Evolutionary conservation across 1,140 invertebrate genomes (phyloP).

Genomic region (Brachionus koreanus): DNA sequence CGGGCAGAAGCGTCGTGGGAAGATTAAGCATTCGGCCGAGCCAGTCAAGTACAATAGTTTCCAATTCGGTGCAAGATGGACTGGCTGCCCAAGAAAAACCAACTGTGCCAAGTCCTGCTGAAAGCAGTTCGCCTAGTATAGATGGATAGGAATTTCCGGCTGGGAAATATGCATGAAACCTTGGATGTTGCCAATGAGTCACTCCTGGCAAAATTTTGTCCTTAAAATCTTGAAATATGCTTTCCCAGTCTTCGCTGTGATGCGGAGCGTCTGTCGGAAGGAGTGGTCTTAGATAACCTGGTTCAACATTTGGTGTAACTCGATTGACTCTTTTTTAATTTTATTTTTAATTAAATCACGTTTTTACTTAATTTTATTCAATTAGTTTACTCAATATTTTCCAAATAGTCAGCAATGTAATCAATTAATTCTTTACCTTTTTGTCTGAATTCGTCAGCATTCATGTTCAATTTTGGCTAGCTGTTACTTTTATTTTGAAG

Average conservation of each 20-base stretch:
- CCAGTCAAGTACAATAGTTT: slow-evolving; percentile 95
- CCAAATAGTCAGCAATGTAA: slow-evolving; percentile 92
- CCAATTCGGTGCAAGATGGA: slow-evolving; percentile 92
- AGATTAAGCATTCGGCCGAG: slow-evolving; percentile 65
- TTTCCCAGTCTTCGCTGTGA: slow-evolving; percentile 79
- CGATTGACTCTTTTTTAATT: slow-evolving; percentile 66
- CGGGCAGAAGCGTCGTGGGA: neutral
- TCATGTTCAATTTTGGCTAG: slow-evolving; percentile 64
- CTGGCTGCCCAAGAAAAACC: slow-evolving; percentile 98
- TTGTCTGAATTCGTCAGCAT: slow-evolving; percentile 78
- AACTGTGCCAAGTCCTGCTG: slow-evolving; percentile 89
- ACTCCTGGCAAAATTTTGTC: slow-evolving; percentile 95
- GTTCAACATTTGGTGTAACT: slow-evolving; percentile 83
- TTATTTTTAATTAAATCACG: neutral
- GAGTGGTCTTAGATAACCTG: slow-evolving; percentile 76
- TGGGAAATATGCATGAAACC: slow-evolving; percentile 98
- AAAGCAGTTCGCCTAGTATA: slow-evolving; percentile 94
- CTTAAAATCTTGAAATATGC: slow-evolving; percentile 89
- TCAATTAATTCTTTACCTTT: slow-evolving; percentile 94
- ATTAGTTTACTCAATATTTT: slow-evolving; percentile 65
- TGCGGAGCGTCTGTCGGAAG: slow-evolving; percentile 78
- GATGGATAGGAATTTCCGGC: slow-evolving; percentile 94
- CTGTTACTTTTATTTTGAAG: neutral
- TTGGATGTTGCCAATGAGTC: slow-evolving; percentile 92
- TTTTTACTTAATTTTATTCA: neutral